A percentile compares a stretch with the other conserved stretches of the same genome.
Conservation (phyloP, 1,140 invertebrate species). For the Heliconius hewitsoni region DNA sequence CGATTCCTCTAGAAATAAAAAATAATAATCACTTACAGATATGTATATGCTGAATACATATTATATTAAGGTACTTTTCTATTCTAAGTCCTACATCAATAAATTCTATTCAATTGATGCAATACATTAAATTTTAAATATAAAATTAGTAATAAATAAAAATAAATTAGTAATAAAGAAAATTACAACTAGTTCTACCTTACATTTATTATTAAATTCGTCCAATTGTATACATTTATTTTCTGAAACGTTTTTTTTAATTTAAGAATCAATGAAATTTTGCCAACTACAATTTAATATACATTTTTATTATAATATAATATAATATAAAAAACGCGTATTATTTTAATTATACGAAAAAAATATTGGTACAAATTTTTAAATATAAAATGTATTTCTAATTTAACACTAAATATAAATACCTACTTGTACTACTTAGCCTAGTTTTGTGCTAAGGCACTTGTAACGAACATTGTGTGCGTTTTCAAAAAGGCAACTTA, state of each 20-base stretch:
- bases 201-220: conserved; percentile 29
- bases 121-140: neutral
- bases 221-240: conserved; percentile 23
- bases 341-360: neutral
- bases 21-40: too few species aligned
- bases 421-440: neutral
- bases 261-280: neutral
- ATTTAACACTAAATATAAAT: conserved; percentile 7
- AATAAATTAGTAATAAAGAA: neutral
- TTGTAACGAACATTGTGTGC: conserved; percentile 17
- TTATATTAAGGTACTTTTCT: too few species aligned
- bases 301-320: neutral
- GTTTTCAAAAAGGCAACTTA: conserved; percentile 7
- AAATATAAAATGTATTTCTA: neutral
- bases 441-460: conserved; percentile 18
- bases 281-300: neutral
- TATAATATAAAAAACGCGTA: neutral
- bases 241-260: conserved; percentile 5
- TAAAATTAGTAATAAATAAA: too few species aligned
- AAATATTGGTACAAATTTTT: neutral
- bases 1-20: too few species aligned
- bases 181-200: conserved; percentile 13
- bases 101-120: neutral
- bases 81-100: too few species aligned
- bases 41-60: too few species aligned